Evolutionary conservation across 2,113 vertebrate genomes (phyloP).

Genomic region (Paraplagusia blochii): DNA sequence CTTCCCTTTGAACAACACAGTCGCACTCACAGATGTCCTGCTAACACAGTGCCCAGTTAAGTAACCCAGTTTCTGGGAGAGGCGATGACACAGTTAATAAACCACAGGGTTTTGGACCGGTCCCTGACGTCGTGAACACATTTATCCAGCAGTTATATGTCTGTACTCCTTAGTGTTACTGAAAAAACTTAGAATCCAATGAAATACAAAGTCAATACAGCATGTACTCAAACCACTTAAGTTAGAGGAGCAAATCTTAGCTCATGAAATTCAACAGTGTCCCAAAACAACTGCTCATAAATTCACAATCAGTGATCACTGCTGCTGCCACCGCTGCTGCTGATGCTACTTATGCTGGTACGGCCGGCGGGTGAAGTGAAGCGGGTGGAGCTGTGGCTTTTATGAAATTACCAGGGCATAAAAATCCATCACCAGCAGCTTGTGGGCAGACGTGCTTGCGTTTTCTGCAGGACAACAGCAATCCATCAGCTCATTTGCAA

Average conservation of each 20-base stretch:
- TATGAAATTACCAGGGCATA: constrained; percentile 52
- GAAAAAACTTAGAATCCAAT: constrained; percentile 24
- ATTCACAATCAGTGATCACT: constrained; percentile 25
- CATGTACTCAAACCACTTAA: constrained; percentile 10
- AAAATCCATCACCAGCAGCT: constrained; percentile 52
- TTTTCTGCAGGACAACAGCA: constrained; percentile 54
- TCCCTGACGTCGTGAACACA: too few species aligned
- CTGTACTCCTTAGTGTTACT: not conserved
- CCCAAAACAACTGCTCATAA: constrained; percentile 23
- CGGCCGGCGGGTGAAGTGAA: not conserved
- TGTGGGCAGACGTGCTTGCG: constrained; percentile 11
- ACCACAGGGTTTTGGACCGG: not conserved
- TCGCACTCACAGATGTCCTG: constrained; percentile 25
- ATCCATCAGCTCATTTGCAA: constrained; percentile 68
- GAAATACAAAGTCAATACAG: constrained; percentile 51
- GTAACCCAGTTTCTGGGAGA: constrained; percentile 42
- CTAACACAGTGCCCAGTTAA: constrained; percentile 42
- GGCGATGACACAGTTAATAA: constrained; percentile 43
- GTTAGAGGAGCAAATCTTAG: constrained; percentile 9
- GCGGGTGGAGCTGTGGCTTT: constrained; percentile 24
- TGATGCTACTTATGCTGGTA: not conserved
- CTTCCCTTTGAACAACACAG: too few species aligned
- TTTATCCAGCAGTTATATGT: too few species aligned
- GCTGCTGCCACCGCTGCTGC: constrained; percentile 5
- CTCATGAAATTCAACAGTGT: constrained; percentile 42